Evolutionary conservation across 2,113 vertebrate species (phyloP).

Genomic region (Lipophrys pholis): DNA sequence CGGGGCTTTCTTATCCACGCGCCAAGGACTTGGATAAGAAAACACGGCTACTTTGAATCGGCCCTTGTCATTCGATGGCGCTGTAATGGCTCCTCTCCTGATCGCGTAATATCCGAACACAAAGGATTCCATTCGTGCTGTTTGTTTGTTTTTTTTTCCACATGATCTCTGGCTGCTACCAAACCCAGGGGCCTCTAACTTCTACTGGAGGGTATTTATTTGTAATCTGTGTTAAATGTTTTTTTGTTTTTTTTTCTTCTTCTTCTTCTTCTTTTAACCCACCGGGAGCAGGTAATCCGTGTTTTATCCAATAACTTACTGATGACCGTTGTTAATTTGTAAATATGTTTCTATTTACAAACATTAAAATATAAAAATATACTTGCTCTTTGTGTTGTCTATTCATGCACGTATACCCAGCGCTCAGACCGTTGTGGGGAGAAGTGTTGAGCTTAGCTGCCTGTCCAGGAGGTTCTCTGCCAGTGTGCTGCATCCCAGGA

Average conservation of each 20-base stretch:
- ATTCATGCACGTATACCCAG: too few relatives aligned
- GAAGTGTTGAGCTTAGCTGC: too few relatives aligned
- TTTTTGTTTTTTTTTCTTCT: conserved; percentile 36
- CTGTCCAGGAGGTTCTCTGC: too few relatives aligned
- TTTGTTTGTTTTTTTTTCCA: conserved; percentile 28
- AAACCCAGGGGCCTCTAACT: conserved; percentile 45
- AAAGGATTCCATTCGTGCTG: conserved; percentile 57
- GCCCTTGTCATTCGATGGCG: conserved; percentile 20
- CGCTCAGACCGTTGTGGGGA: too few relatives aligned
- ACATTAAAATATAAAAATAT: conserved; percentile 60
- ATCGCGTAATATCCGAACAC: conserved; percentile 48
- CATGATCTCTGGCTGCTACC: conserved; percentile 65
- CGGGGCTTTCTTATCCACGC: conserved; percentile 49
- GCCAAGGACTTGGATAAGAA: conserved; percentile 48
- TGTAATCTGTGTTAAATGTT: conserved; percentile 42
- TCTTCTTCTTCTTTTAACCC: conserved; percentile 31
- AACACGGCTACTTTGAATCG: conserved; percentile 18
- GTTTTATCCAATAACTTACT: conserved; percentile 60
- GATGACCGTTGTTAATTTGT: conserved; percentile 76
- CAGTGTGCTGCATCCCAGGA: too few relatives aligned
- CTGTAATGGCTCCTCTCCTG: conserved; percentile 36
- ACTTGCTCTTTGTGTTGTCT: conserved; percentile 8
- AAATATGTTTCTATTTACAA: conserved; percentile 81
- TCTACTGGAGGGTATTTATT: conserved; percentile 68
- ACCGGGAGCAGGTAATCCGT: conserved; percentile 42